Percentiles rank a stretch among this genome's conserved stretches.
These are phyloP conservation scores for Scomber colias DNA, from an alignment of 2,113 vertebrate species.

Conservation along the genomic window DNA sequence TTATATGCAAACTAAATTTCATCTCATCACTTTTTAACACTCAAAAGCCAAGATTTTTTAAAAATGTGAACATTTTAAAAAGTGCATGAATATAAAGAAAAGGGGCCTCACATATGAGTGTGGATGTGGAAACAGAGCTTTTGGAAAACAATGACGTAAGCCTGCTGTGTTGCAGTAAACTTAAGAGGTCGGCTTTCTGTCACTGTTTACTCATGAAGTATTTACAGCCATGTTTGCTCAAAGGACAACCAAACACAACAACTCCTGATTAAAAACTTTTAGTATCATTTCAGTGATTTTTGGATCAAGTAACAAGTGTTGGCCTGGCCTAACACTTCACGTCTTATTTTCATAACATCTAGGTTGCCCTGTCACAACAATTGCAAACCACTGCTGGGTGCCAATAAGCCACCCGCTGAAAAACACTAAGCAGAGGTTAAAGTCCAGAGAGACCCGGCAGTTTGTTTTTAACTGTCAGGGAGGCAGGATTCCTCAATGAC, in stretches of 20 bases:
- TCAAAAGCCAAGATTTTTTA: neutral
- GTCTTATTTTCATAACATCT: constrained; percentile 50
- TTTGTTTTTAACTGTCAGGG: constrained; percentile 79
- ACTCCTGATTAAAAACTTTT: constrained; percentile 15
- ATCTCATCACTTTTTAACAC: neutral
- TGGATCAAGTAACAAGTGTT: neutral
- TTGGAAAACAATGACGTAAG: constrained; percentile 29
- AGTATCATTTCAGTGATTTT: neutral
- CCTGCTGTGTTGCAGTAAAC: constrained; percentile 28
- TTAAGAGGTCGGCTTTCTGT: constrained; percentile 10
- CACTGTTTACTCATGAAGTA: constrained; percentile 34
- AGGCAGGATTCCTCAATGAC: constrained; percentile 79
- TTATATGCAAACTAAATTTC: neutral
- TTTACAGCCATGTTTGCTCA: constrained; percentile 29
- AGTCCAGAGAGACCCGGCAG: constrained; percentile 61
- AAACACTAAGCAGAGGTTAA: constrained; percentile 52
- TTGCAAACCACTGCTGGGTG: constrained; percentile 29
- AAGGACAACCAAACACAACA: constrained; percentile 13
- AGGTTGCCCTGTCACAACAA: constrained; percentile 50
- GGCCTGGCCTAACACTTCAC: neutral
- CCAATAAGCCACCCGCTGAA: constrained; percentile 48
- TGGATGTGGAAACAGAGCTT: neutral
- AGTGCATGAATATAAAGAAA: neutral
- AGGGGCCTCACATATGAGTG: neutral
- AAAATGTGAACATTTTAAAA: neutral